Percentiles rank a stretch among this genome's conserved stretches.
phyloP scores from a whole-genome alignment of 92 coral and sea anemone species.

The Epizoanthus illoricatus region DNA sequence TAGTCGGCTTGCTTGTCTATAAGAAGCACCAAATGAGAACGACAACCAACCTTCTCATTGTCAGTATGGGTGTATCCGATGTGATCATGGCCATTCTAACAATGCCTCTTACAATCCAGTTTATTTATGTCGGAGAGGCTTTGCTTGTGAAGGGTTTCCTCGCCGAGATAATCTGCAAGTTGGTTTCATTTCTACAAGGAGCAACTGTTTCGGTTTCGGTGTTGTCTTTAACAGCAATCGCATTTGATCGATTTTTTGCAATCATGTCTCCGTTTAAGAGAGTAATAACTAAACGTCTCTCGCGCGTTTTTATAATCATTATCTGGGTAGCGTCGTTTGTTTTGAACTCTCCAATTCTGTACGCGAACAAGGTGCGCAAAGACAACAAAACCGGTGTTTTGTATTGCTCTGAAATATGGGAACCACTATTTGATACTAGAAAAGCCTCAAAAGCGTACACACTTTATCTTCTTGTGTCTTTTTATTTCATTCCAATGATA shows the following conservation, averaged over 20 bases:
- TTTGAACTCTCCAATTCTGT: constrained; percentile 32
- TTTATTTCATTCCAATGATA: constrained; percentile 13
- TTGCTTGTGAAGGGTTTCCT: constrained; percentile 27
- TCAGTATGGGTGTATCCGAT: constrained; percentile 9
- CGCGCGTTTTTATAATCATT: neutral
- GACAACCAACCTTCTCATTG: constrained; percentile 24
- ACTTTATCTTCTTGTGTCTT: constrained; percentile 10
- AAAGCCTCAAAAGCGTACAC: constrained; percentile 3
- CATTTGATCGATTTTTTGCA: constrained; percentile 32
- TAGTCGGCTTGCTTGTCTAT: constrained; percentile 22
- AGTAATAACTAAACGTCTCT: constrained; percentile 18
- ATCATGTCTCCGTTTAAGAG: constrained; percentile 23
- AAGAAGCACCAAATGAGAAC: constrained; percentile 27
- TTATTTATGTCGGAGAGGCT: constrained; percentile 14
- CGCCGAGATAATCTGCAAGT: constrained; percentile 25
- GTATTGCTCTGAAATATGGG: constrained; percentile 28
- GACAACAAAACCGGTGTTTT: constrained; percentile 4
- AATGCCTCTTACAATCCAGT: constrained; percentile 11
- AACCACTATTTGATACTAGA: constrained; percentile 13
- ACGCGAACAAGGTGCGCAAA: constrained; percentile 1
- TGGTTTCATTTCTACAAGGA: constrained; percentile 19
- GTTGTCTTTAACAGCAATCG: constrained; percentile 22
- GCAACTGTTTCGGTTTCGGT: constrained; percentile 22
- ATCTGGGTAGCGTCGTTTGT: constrained; percentile 20
- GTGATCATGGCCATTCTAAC: constrained; percentile 19